These are phyloP conservation scores for Puma concolor DNA, from an alignment of 2,113 vertebrate species.

Conservation along the genomic window DNA sequence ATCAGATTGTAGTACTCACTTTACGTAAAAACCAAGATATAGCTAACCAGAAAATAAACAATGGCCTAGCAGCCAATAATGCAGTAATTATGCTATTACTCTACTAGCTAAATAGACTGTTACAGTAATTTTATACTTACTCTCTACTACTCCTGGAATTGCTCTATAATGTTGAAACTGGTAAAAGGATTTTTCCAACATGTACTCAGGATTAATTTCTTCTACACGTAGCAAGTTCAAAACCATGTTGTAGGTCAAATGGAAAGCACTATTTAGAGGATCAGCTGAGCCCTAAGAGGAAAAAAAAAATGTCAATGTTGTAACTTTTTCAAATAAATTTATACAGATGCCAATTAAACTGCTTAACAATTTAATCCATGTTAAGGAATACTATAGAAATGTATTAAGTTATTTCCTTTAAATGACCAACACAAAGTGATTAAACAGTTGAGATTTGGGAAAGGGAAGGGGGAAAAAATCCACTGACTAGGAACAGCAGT, in stretches of 20 bases:
- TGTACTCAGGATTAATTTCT: conserved; percentile 99
- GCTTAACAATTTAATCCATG: background rate
- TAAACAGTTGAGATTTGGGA: background rate
- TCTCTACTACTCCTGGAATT: conserved; percentile 97
- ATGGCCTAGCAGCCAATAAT: background rate
- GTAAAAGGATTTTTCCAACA: conserved; percentile 99
- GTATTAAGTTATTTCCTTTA: background rate
- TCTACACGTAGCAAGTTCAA: conserved; percentile 97
- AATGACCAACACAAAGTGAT: background rate
- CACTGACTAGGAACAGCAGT: background rate
- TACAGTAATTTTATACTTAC: conserved; percentile 86
- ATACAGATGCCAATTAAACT: background rate
- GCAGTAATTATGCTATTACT: background rate
- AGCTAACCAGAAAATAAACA: background rate
- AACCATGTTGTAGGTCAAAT: conserved; percentile 99
- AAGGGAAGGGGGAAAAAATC: background rate
- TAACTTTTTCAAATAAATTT: conserved; percentile 11
- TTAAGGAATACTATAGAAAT: background rate
- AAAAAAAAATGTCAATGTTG: background rate
- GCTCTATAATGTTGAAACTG: conserved; percentile 99
- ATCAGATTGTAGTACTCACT: background rate
- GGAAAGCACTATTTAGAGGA: conserved; percentile 98
- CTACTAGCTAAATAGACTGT: background rate
- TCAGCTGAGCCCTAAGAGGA: conserved; percentile 93
- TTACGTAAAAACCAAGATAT: background rate